phyloP scores from a whole-genome alignment of 2,888 invertebrate genomes.

The Chorisops tibialis region DNA sequence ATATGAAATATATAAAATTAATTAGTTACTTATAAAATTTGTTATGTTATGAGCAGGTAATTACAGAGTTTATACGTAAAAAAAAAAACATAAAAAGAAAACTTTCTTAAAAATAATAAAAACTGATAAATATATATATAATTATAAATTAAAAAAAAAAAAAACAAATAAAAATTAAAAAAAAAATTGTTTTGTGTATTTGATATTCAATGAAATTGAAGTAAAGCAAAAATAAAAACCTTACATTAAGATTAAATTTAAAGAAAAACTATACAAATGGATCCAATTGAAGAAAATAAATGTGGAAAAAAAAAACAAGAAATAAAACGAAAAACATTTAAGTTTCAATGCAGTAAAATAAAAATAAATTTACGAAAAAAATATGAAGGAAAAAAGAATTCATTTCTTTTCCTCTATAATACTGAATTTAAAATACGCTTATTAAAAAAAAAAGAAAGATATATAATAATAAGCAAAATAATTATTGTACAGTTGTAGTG shows the following conservation, averaged over 20 bases:
- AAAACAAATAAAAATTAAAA: constrained; percentile 7
- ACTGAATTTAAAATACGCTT: not conserved
- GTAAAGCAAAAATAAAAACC: constrained; percentile 21
- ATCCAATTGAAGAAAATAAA: constrained; percentile 26
- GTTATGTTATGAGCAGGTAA: constrained; percentile 23
- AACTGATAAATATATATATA: constrained; percentile 19
- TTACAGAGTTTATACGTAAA: constrained; percentile 31
- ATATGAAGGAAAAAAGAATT: constrained; percentile 2
- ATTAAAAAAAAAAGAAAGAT: constrained; percentile 9
- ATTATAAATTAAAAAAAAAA: constrained; percentile 3
- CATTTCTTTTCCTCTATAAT: not conserved
- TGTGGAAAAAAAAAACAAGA: constrained; percentile 2
- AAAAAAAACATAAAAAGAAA: constrained; percentile 14
- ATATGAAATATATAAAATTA: constrained; percentile 11
- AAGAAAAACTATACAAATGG: constrained; percentile 11
- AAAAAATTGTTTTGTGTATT: constrained; percentile 31
- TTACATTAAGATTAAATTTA: constrained; percentile 8
- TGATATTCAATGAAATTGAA: constrained; percentile 34
- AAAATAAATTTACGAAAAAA: constrained; percentile 12
- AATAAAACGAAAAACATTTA: constrained; percentile 2
- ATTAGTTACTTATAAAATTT: constrained; percentile 22
- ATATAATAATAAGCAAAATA: no score
- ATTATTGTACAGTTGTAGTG: constrained; percentile 12
- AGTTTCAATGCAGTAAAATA: constrained; percentile 21
- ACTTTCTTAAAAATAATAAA: constrained; percentile 4